Evolutionary conservation across 1,140 invertebrate genomes (phyloP), one percentile per base, ranked within the genome.

Genomic region (Eufriesea mexicana): DNA sequence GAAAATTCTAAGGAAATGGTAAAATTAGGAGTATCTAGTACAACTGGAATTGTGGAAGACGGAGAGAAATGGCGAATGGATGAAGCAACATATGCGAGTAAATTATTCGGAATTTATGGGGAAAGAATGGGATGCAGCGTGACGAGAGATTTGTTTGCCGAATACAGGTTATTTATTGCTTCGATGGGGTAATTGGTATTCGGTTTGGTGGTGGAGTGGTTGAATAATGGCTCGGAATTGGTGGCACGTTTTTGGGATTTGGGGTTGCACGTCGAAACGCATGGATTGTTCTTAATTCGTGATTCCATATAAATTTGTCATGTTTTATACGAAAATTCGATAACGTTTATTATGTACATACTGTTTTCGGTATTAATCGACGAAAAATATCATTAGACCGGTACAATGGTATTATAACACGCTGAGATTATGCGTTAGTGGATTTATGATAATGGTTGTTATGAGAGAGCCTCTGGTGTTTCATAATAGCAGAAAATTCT

Each of bases 91-190:
- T 18, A 8, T 45, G 9, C 16, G 2, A 10, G 5, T 23, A 66
- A 23, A 14, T 66, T 66, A 6, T 66, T 14, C 12, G 0, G 35
- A n/a, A 66, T 66, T n/a, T 66, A n/a, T n/a, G 42, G 35, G 10
- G 10, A 23, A 23, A 42, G 64, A 45, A 68, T 47, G 23, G 42
- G 14, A 14, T 20, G 14, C 5, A 16, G n/a, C 23, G 66, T 47
- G 66, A 68, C n/a, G 45, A 47, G 45, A 25, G 23, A 68, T 68
- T 68, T 68, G 66, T 47, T 68, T 68, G 45, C 7, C 20, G n/a
- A 68, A 68, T 68, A 14, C 42, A 12, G 66, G n/a, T 68, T 68
- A 47, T 68, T 68, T 47, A 25, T 68, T 68, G 42, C 2, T 68
- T 47, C 23, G n/a, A 47, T n/a, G 66, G n/a, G 6, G 0, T 68